A percentile compares a stretch with the other conserved stretches of the same genome.
Conservation (phyloP, 2,888 invertebrate genomes). For the Deilephila elpenor region DNA sequence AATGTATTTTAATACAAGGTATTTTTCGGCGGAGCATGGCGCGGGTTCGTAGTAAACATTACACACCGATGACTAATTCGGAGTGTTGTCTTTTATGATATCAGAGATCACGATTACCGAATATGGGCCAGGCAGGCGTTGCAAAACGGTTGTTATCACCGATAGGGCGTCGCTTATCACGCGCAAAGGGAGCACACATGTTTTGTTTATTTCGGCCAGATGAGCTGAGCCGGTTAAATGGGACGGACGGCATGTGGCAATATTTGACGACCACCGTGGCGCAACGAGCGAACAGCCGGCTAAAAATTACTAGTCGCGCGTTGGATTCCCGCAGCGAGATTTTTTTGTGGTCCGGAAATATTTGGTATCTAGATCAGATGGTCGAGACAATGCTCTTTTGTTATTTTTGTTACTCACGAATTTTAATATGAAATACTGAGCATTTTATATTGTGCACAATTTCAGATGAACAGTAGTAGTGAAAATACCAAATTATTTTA, state of each 20-base stretch:
- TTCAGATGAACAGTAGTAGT: too few species aligned
- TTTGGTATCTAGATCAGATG: too few species aligned
- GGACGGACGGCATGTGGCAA: background rate
- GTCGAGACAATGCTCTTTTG: too few species aligned
- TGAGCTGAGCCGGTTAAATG: constrained; percentile 4
- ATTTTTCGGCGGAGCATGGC: constrained; percentile 45
- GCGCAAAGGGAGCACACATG: constrained; percentile 12
- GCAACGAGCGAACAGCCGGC: background rate
- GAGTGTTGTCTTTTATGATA: constrained; percentile 66
- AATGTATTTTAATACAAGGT: constrained; percentile 32
- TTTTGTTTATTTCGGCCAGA: constrained; percentile 18
- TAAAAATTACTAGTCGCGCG: too few species aligned
- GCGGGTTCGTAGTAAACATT: constrained; percentile 53
- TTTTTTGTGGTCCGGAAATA: too few species aligned
- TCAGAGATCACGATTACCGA: constrained; percentile 59
- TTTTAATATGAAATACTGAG: too few species aligned
- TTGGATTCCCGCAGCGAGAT: too few species aligned
- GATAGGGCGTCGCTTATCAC: constrained; percentile 48
- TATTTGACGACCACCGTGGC: background rate
- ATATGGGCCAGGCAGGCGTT: constrained; percentile 73
- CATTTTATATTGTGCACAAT: too few species aligned
- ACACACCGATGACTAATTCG: constrained; percentile 62
- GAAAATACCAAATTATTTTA: too few species aligned
- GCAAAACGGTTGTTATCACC: constrained; percentile 62
- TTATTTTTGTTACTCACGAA: too few species aligned